Evolutionary conservation across 2,888 invertebrate species (phyloP), one percentile per base, ranked within the genome.

Genomic region (Euplagia quadripunctaria): DNA sequence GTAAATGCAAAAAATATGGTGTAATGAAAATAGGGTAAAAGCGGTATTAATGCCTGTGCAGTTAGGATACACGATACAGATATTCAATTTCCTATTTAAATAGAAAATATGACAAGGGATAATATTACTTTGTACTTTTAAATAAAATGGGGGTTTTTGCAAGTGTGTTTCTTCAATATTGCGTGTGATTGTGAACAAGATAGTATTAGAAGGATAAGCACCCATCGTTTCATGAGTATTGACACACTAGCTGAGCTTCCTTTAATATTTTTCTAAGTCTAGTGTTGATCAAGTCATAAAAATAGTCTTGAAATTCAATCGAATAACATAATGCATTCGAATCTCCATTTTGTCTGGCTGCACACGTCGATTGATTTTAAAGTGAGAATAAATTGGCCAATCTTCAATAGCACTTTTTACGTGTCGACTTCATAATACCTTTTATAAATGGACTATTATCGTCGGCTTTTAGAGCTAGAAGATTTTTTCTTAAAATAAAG

Each of bases 361-460:
- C 78, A 79, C 78, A 77, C 69, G 72, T 78, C 80, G 75, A 85
- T 84, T 79, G 81, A 78, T 81, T 84, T 84, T 74, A 81, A 82
- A 83, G 77, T 79, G 73, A 80, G 72, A 80, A 82, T 83, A 83
- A 82, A 83, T 83, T 82, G 79, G 79, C 79, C 77, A 82, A 76
- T 82, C 75, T 77, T 79, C 41, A 64, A 74, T 65, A 73, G 77
- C 61, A 65, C 64, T 79, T 83, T 80, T 83, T 72, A 66, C n/a
- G 65, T 43, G 61, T 65, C 20, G 20, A 58, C 20, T 42, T 58
- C 4, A 68, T 75, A 74, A 75, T 76, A 67, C 43, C 61, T 66
- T 65, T 77, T 82, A 76, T 74, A 71, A 80, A 73, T 74, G 43
- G 14, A 43, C 16, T 14, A 4, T 20, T 68, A 71, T 72, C 11